Base-by-base conservation (phyloP, 2,113 vertebrate species). In the Channa argus region DNA sequence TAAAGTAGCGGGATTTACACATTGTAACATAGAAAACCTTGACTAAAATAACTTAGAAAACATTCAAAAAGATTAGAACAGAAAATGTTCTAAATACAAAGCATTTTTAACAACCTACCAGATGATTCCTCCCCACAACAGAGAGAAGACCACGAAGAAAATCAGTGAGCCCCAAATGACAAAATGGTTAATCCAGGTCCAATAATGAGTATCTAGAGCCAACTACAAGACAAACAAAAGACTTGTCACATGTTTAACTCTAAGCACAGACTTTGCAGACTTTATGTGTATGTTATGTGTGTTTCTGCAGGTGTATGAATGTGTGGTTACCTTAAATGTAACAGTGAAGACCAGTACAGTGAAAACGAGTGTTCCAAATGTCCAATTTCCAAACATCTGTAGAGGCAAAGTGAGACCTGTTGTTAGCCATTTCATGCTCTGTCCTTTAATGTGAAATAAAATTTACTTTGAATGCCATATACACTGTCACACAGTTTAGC, bases 161-260 rank as follows among this genome's bases (percentile, higher is more conserved):
- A 97, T 90, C 77, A 99, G 91, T 0, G 98, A 99, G 39, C 98
- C 98, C 98, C 98, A 99, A 88, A 99, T 98, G 71, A 99, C 95
- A 60, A 99, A 98, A 74, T 99, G 98, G 92, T 98, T 99, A 90
- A 98, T 96, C 98, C 98, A 99, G 0, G 98, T 99, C 98, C 98
- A 99, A 92, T 99, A 97, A 74, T 97, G 97, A 3, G 98, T 99
- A 84, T 99, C 98, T 44, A 99, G 92, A n/a, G 95, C 98, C 82
- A 99, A 90, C 98, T 99, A 37, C 10, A 88, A 80, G 53, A 72
- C 46, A 88, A 2, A 81, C 14, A 63, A 0, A 8, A 77, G 11
- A 88, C 3, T 7, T 9, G 51, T 63, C 51, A 36, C 11, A 12
- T 53, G n/a, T 3, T 54, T 10, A 6, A 54, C 0, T 43, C 4